phyloP scores from a whole-genome alignment of 2,888 invertebrate genomes.

The Caradrina kadenii region DNA sequence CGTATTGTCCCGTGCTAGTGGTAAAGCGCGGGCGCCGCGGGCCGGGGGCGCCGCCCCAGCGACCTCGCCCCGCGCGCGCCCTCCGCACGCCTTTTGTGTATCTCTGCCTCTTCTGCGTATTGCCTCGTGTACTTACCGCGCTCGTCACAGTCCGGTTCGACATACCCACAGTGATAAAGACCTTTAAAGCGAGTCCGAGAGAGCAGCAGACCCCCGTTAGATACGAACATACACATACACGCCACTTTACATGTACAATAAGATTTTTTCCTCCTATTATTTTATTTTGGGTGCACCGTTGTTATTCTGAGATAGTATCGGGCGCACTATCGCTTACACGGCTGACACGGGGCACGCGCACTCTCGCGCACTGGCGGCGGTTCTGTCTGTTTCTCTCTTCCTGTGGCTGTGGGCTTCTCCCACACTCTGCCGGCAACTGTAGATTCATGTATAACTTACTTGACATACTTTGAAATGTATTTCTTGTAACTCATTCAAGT shows the following conservation, averaged over 20 bases:
- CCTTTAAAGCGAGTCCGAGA: slow-evolving; percentile 91
- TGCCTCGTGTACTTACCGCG: slow-evolving; percentile 84
- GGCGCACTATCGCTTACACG: slow-evolving; percentile 87
- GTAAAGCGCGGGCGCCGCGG: slow-evolving; percentile 83
- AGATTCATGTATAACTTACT: slow-evolving; percentile 74
- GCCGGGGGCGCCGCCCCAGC: slow-evolving; percentile 77
- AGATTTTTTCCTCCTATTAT: slow-evolving; percentile 77
- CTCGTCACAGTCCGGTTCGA: slow-evolving; percentile 79
- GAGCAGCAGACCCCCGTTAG: slow-evolving; percentile 91
- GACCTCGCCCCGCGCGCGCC: slow-evolving; percentile 84
- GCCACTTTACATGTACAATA: slow-evolving; percentile 86
- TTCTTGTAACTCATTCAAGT: slow-evolving; percentile 40
- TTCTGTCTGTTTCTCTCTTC: slow-evolving; percentile 91
- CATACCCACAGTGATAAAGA: slow-evolving; percentile 89
- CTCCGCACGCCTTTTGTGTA: slow-evolving; percentile 85
- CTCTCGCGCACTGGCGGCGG: slow-evolving; percentile 89
- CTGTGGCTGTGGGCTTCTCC: slow-evolving; percentile 90
- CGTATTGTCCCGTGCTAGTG: slow-evolving; percentile 85
- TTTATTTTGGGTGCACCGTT: slow-evolving; percentile 84
- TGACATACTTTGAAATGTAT: slow-evolving; percentile 58
- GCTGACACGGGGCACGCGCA: slow-evolving; percentile 87
- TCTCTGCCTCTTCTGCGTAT: slow-evolving; percentile 86
- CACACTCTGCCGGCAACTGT: slow-evolving; percentile 84
- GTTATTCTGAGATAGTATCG: slow-evolving; percentile 80
- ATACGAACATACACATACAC: slow-evolving; percentile 87